Conservation (phyloP, 2,797 vertebrate genomes). For the Australoheros facetus region DNA sequence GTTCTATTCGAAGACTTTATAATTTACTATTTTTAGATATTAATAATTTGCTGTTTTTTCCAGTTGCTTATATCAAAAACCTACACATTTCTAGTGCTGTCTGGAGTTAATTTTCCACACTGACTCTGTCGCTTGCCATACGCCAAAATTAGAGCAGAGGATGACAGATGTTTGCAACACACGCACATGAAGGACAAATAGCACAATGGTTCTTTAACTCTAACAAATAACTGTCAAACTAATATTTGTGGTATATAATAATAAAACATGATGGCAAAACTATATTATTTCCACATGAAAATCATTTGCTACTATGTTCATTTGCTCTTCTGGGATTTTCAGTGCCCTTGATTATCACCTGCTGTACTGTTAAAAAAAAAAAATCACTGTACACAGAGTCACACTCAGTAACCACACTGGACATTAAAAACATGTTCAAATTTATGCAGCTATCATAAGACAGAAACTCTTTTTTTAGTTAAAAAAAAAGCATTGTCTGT, state of each 20-base stretch:
- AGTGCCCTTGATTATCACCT: neutral
- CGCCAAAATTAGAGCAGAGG: conserved; percentile 31
- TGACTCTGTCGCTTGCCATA: conserved; percentile 56
- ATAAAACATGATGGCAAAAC: neutral
- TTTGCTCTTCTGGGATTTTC: neutral
- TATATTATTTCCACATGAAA: neutral
- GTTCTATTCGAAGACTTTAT: neutral
- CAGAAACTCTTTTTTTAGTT: accelerated
- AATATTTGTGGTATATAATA: conserved; percentile 12
- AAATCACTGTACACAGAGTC: neutral
- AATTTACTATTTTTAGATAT: neutral
- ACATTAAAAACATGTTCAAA: neutral
- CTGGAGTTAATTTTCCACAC: conserved; percentile 60
- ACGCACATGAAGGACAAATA: neutral
- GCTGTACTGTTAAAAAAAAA: neutral
- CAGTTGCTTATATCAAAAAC: conserved; percentile 1
- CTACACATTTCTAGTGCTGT: conserved; percentile 11
- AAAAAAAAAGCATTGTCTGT: neutral
- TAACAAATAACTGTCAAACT: conserved; percentile 4
- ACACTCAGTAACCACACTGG: neutral
- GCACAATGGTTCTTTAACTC: conserved; percentile 29
- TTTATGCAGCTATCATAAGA: neutral
- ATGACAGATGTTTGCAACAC: conserved; percentile 52
- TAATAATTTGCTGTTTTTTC: neutral
- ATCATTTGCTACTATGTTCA: neutral